Evolutionary conservation across 2,113 vertebrate genomes (phyloP), one percentile per base, ranked within the genome.

Genomic region (Perca fluviatilis): DNA sequence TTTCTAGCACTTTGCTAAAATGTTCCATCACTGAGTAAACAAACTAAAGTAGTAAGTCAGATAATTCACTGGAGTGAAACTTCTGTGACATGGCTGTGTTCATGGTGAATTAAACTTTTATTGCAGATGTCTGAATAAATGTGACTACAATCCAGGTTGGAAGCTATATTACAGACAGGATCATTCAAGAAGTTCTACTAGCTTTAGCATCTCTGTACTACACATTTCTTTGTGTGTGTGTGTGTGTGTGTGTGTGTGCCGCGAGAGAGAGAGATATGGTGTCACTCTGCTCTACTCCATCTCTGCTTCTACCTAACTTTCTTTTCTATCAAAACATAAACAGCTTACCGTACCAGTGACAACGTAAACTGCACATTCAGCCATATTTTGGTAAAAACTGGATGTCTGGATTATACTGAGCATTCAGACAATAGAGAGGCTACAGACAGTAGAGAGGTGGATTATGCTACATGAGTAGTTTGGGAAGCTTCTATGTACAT

Each of bases 1-100:
- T 68, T 60, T 81, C 64, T 23, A 62, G 53, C 19, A 64, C 54
- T 75, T 71, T 57, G 36, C 73, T 54, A 75, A 40, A 57, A 15
- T 64, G 65, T 82, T 68, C 50, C 25, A 8, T 73, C 46, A 40
- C 62, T 25, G 56, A 23, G 51, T 51, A 77, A 85, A 87, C 72
- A 85, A 87, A 77, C 66, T 40, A 70, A 57, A 83, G 50, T n/a
- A 74, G 51, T 11, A 54, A 70, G 30, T 83, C 33, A 76, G 74
- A 80, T 70, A 60, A 79, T 79, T 81, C 30, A 60, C 27, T 79
- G 56, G 58, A 54, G 53, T 77, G 25, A 86, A 86, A 86, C 49
- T 27, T 86, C 6, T 67, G 74, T 80, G 75, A 67, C 72, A 63
- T 23, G 58, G 23, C 49, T 47, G 15, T 61, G 79, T 77, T 80